phyloP scores from a whole-genome alignment of 2,888 invertebrate species.

The Orchesella flavescens region DNA sequence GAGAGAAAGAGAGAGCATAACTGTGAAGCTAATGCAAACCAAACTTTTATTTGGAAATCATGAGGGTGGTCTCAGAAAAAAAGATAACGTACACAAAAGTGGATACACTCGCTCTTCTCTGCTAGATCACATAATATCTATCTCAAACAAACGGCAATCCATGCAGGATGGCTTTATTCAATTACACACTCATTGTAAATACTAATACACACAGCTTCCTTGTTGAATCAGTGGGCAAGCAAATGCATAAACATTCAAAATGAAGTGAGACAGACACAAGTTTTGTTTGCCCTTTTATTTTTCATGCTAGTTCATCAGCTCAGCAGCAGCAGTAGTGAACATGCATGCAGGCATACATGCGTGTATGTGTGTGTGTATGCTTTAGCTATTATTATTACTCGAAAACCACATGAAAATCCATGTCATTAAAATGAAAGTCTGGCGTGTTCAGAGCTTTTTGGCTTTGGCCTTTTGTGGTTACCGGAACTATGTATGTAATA shows the following conservation, averaged over 20 bases:
- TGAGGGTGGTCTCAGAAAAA: constrained; percentile 27
- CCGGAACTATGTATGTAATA: not conserved
- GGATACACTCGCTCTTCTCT: not conserved
- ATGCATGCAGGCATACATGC: constrained; percentile 3
- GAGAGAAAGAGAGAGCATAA: not conserved
- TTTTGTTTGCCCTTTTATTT: constrained; percentile 10
- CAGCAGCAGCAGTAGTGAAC: constrained; percentile 9
- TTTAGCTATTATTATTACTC: constrained; percentile 31
- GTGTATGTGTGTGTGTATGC: not conserved
- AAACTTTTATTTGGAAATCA: constrained; percentile 20
- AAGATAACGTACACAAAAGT: constrained; percentile 8
- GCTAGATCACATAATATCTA: not conserved
- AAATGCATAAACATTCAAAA: constrained; percentile 20
- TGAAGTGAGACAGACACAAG: too few species aligned
- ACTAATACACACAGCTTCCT: not conserved
- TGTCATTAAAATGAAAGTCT: constrained; percentile 52
- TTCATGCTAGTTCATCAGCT: constrained; percentile 25
- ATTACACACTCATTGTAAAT: not conserved
- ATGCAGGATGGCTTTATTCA: not conserved
- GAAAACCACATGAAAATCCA: constrained; percentile 47
- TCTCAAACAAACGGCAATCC: not conserved
- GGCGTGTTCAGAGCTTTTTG: constrained; percentile 30
- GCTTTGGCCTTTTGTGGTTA: constrained; percentile 33
- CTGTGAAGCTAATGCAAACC: constrained; percentile 4
- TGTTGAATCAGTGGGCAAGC: constrained; percentile 8